These are phyloP conservation scores for Gymnarchus niloticus DNA, from an alignment of 2,113 vertebrate genomes.

Conservation along the genomic window DNA sequence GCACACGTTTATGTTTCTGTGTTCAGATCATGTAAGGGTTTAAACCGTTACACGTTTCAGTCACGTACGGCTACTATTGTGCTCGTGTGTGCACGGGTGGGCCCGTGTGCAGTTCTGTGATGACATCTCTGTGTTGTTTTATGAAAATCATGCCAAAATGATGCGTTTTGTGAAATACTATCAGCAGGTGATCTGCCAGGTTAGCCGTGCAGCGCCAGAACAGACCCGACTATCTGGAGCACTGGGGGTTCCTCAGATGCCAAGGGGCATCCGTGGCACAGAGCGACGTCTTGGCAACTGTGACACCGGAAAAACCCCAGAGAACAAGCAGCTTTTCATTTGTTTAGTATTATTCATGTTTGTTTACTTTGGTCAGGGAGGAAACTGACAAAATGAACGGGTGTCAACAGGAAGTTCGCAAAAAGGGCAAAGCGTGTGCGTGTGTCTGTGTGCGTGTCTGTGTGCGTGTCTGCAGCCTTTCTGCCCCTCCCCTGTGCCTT, in stretches of 20 bases:
- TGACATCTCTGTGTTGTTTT: neutral
- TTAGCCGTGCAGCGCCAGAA: too few relatives aligned
- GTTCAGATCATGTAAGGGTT: too few relatives aligned
- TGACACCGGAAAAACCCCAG: neutral
- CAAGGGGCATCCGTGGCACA: neutral
- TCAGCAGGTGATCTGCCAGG: neutral
- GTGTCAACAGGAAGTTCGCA: neutral
- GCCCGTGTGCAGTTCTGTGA: too few relatives aligned
- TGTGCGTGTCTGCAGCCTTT: neutral
- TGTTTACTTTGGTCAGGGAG: neutral
- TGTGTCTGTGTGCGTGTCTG: neutral
- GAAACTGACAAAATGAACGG: neutral
- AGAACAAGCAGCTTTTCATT: neutral
- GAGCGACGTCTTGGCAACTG: neutral
- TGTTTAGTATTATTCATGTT: neutral
- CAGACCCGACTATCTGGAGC: neutral
- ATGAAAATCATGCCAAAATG: neutral
- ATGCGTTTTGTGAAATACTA: neutral
- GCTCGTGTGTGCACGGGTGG: too few relatives aligned
- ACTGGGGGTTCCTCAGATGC: neutral
- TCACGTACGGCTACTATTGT: too few relatives aligned
- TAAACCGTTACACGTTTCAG: too few relatives aligned
- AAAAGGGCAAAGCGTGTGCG: too few relatives aligned
- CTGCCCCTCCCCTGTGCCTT: neutral
- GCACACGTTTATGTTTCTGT: neutral